Conservation (phyloP, 2,113 vertebrate genomes). For the Apistogramma diplotaenia region DNA sequence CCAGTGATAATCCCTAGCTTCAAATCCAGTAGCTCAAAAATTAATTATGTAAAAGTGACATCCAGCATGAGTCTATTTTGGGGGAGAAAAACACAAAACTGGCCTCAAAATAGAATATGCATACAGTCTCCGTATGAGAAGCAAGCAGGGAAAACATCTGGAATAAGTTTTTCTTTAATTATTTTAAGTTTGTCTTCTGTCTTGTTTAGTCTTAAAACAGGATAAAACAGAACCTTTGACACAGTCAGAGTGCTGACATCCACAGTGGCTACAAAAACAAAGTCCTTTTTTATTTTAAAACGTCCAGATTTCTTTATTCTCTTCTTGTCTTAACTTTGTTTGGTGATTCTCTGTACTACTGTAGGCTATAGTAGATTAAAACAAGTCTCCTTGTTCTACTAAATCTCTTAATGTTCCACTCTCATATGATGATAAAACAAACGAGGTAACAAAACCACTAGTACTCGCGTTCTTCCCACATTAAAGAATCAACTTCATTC, state of each 20-base stretch:
- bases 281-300: neutral
- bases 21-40: neutral
- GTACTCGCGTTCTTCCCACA: slow-evolving; percentile 23
- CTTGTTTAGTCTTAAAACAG: neutral
- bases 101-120: neutral
- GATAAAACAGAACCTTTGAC: slow-evolving; percentile 22
- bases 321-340: neutral
- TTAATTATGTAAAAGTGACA: neutral
- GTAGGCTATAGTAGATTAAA: neutral
- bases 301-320: neutral
- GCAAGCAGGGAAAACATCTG: slow-evolving; percentile 41
- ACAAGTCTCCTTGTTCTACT: neutral
- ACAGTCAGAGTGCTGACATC: neutral
- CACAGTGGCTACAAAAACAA: neutral
- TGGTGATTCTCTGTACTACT: neutral
- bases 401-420: neutral
- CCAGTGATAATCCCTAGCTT: neutral
- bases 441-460: slow-evolving; percentile 20
- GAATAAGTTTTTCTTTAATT: neutral
- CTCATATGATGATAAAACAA: slow-evolving; percentile 18
- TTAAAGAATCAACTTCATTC: slow-evolving; percentile 12
- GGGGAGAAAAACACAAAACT: slow-evolving; percentile 15
- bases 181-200: neutral
- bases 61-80: slow-evolving; percentile 22
- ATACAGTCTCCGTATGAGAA: slow-evolving; percentile 33